phyloP scores from a whole-genome alignment of 2,888 invertebrate species.

The Lasioglossum marginatum region DNA sequence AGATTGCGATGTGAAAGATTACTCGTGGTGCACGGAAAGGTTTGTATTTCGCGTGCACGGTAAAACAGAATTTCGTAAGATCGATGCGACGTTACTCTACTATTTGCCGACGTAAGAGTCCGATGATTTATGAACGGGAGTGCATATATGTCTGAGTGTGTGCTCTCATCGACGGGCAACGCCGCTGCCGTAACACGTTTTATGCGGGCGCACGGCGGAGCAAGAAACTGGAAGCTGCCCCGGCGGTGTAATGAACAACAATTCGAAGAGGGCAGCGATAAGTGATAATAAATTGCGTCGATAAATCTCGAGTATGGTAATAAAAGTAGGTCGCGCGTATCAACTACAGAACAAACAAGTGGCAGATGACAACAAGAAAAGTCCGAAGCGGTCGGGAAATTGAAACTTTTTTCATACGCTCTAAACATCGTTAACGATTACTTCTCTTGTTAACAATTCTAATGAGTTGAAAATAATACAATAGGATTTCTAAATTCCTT shows the following conservation, averaged over 20 bases:
- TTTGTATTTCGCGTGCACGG: not conserved
- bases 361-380: not conserved
- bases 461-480: not conserved
- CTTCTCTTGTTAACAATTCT: not conserved
- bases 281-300: not conserved
- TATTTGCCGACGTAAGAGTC: not conserved
- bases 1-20: not conserved
- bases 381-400: not conserved
- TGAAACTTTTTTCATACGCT: not conserved
- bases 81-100: not conserved
- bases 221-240: conserved; percentile 4
- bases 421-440: not conserved
- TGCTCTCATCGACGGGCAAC: not conserved
- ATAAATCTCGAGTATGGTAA: conserved; percentile 1
- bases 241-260: conserved; percentile 3
- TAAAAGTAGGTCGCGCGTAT: conserved; percentile 9
- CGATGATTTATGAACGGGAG: conserved; percentile 9
- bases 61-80: not conserved
- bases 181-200: not conserved
- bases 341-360: not conserved
- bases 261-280: not conserved
- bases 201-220: not conserved
- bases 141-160: not conserved
- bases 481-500: not conserved
- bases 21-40: not conserved